Evolutionary conservation across 2,113 vertebrate species (phyloP).

Genomic region (Nannospalax galili): DNA sequence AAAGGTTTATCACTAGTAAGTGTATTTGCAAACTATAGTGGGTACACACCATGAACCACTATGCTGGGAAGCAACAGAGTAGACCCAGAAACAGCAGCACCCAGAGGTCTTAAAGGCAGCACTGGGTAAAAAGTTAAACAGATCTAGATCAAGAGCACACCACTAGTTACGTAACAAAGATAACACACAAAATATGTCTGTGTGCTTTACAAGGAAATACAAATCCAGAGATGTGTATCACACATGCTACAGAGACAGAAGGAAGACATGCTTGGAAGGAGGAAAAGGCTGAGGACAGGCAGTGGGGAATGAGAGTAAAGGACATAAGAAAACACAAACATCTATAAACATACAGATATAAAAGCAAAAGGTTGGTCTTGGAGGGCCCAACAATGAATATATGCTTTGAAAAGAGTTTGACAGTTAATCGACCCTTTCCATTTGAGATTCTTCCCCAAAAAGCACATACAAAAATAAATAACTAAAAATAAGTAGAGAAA

Average conservation of each 20-base stretch:
- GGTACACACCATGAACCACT: fast-evolving
- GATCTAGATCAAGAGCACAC: not conserved
- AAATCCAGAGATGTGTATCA: not conserved
- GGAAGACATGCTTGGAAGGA: no score
- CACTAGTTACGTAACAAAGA: not conserved
- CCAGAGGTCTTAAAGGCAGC: not conserved
- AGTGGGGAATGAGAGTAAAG: not conserved
- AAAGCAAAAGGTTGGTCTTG: not conserved
- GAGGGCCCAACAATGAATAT: not conserved
- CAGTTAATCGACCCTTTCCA: not conserved
- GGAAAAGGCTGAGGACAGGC: not conserved
- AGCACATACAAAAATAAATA: conserved; percentile 5
- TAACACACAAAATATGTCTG: not conserved
- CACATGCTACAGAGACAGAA: not conserved
- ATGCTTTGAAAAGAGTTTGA: not conserved
- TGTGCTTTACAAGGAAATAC: conserved; percentile 6
- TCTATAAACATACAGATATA: not conserved
- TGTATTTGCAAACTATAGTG: not conserved
- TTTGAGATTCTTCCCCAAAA: conserved; percentile 7
- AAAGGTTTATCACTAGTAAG: not conserved
- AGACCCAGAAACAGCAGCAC: not conserved
- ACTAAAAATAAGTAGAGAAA: conserved; percentile 15
- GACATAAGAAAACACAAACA: not conserved
- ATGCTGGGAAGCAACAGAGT: not conserved
- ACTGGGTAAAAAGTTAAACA: not conserved